phyloP scores from a whole-genome alignment of 2,113 vertebrate genomes.

The Gnathonemus echidnorhynchus region DNA sequence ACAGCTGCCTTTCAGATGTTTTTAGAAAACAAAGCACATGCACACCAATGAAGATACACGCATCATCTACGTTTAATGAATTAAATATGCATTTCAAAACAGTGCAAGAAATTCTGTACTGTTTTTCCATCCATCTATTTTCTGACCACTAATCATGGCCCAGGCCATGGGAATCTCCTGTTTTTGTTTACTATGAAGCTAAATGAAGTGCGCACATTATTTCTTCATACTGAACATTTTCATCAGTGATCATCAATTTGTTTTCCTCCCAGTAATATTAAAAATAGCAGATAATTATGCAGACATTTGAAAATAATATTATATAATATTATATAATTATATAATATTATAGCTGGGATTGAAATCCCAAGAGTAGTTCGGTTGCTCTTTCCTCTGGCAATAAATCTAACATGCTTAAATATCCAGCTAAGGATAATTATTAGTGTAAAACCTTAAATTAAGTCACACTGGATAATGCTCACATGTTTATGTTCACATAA shows the following conservation, averaged over 20 bases:
- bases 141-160: neutral
- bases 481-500: neutral
- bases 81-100: neutral
- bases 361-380: neutral
- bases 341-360: neutral
- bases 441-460: neutral
- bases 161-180: neutral
- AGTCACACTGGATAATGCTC: neutral
- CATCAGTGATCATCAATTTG: neutral
- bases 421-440: neutral
- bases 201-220: neutral
- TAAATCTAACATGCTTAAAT: neutral
- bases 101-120: neutral
- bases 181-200: neutral
- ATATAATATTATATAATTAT: no score
- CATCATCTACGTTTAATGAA: neutral
- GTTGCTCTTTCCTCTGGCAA: neutral
- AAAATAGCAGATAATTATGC: neutral
- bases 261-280: neutral
- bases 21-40: neutral
- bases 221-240: neutral
- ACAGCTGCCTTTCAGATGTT: neutral
- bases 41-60: neutral
- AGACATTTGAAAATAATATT: neutral
- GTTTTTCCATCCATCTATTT: neutral